Evolutionary conservation across 2,797 vertebrate genomes (phyloP).

Genomic region (Poeciliopsis paucimaculata): DNA sequence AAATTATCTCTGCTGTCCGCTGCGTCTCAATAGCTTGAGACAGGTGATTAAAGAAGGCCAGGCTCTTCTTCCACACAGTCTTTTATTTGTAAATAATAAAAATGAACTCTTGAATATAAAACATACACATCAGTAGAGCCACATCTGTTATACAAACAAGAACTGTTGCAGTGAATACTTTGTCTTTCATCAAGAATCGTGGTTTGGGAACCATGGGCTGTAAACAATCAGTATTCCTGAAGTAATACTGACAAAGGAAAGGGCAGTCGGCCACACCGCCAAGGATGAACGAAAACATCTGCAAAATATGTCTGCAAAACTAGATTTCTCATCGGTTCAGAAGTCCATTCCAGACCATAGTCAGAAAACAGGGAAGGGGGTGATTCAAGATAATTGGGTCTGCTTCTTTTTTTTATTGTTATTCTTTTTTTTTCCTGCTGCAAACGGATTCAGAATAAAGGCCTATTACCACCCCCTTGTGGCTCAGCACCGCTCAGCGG

Average conservation of each 20-base stretch:
- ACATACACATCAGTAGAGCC: conserved; percentile 88
- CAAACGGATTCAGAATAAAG: conserved; percentile 64
- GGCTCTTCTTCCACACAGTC: conserved; percentile 82
- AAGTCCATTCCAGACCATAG: conserved; percentile 84
- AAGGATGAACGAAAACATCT: conserved; percentile 88
- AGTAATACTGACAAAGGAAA: conserved; percentile 88
- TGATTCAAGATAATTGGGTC: conserved; percentile 55
- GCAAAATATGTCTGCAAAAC: conserved; percentile 89
- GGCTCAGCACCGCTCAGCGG: conserved; percentile 80
- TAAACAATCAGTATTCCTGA: conserved; percentile 86
- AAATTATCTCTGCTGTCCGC: background rate
- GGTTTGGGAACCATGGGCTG: conserved; percentile 81
- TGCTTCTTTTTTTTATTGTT: conserved; percentile 16
- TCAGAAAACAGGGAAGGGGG: conserved; percentile 34
- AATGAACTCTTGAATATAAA: conserved; percentile 90
- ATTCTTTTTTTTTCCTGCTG: conserved; percentile 36
- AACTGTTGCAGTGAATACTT: conserved; percentile 87
- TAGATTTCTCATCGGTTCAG: conserved; percentile 86
- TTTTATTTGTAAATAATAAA: conserved; percentile 92
- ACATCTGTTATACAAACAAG: conserved; percentile 88
- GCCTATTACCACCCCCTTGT: conserved; percentile 67
- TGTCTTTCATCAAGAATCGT: conserved; percentile 78
- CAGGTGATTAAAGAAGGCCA: conserved; percentile 37
- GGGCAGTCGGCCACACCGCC: conserved; percentile 85
- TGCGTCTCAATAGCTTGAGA: conserved; percentile 22